Percentiles rank a stretch among this genome's conserved stretches.
These are phyloP conservation scores for Motacilla tschutschensis DNA, from an alignment of 2,113 vertebrate species.

Conservation along the genomic window DNA sequence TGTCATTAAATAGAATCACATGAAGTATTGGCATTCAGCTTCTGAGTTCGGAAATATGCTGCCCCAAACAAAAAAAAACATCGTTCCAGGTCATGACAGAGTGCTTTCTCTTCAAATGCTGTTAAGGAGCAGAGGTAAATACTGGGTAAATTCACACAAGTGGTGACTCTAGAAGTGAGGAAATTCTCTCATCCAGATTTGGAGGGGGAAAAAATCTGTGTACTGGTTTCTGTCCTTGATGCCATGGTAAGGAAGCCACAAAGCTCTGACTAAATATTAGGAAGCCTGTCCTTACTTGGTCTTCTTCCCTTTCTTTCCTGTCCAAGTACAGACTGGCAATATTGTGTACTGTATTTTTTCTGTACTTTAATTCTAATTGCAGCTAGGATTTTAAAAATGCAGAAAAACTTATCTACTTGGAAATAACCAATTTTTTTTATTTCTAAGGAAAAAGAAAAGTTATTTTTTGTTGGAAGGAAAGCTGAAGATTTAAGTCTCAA, in stretches of 20 bases:
- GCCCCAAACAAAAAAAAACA: neutral
- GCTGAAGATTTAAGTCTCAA: neutral
- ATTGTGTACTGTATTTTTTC: neutral
- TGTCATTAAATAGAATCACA: neutral
- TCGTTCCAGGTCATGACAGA: neutral
- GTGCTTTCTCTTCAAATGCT: neutral
- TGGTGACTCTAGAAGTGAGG: neutral
- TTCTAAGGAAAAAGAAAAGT: neutral
- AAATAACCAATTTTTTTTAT: neutral
- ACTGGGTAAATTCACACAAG: neutral
- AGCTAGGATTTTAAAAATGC: neutral
- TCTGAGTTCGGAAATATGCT: neutral
- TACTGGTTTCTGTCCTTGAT: neutral
- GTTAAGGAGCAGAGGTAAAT: neutral
- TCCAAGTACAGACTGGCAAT: neutral
- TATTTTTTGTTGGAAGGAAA: neutral
- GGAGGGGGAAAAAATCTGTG: neutral
- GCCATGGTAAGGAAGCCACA: neutral
- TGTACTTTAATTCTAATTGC: neutral
- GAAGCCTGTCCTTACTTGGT: neutral
- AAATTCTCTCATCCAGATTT: neutral
- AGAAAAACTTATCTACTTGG: neutral
- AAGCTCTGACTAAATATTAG: neutral
- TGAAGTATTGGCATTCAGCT: neutral
- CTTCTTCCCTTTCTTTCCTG: neutral